Percentiles rank a stretch among this genome's conserved stretches.
Evolutionary conservation across 2,888 invertebrate genomes (phyloP).

Genomic region (Rhagonycha lutea): DNA sequence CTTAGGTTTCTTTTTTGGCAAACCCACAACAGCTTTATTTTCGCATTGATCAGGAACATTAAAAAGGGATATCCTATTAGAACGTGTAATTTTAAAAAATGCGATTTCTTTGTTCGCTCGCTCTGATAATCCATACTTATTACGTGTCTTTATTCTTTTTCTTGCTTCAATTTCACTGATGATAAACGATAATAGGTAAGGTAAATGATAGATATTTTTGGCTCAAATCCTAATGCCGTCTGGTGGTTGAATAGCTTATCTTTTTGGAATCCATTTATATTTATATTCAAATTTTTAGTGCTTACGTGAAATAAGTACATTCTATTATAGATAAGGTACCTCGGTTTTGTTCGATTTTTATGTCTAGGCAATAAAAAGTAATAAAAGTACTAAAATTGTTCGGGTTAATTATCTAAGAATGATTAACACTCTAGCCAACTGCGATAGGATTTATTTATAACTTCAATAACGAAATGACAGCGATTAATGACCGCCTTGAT

Average conservation of each 20-base stretch:
- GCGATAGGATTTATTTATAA: conserved; percentile 34
- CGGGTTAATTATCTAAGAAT: conserved; percentile 37
- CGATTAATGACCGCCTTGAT: conserved; percentile 37
- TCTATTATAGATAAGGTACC: conserved; percentile 7
- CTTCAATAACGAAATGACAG: conserved; percentile 40
- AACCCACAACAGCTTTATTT: conserved; percentile 21
- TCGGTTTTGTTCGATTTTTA: conserved; percentile 14
- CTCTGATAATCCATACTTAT: conserved; percentile 55
- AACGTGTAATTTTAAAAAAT: conserved; percentile 30
- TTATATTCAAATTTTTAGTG: not conserved
- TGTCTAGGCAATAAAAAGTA: conserved; percentile 9
- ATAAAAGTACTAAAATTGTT: conserved; percentile 19
- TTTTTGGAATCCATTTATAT: not conserved
- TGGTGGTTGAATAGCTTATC: not conserved
- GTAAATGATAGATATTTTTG: conserved; percentile 46
- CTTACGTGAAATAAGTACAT: not conserved
- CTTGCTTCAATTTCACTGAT: conserved; percentile 48
- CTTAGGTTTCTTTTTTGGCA: conserved; percentile 44
- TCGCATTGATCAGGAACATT: conserved; percentile 21
- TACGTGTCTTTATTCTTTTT: conserved; percentile 53
- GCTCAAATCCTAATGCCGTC: conserved; percentile 6
- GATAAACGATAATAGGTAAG: conserved; percentile 55
- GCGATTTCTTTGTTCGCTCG: conserved; percentile 44
- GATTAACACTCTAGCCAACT: conserved; percentile 37
- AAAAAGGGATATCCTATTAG: conserved; percentile 31